Evolutionary conservation across 2,888 invertebrate species (phyloP).

Genomic region (Sesia bembeciformis): DNA sequence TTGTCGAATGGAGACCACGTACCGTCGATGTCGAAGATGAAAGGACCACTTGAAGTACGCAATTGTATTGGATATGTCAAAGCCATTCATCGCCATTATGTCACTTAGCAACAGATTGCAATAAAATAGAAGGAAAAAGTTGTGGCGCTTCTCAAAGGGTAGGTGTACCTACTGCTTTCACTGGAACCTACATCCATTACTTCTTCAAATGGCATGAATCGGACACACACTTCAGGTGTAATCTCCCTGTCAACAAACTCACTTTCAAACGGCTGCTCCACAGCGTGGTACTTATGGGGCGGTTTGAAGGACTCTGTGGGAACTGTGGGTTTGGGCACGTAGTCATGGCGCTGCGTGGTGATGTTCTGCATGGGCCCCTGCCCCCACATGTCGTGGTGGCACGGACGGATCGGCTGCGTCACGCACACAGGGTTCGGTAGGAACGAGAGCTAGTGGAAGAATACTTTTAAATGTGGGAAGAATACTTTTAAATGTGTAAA

Average conservation of each 20-base stretch:
- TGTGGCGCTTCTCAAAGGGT: too few relatives aligned
- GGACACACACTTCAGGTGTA: too few relatives aligned
- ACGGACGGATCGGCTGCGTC: constrained; percentile 76
- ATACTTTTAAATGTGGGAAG: neutral
- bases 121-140: too few relatives aligned
- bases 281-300: constrained; percentile 32
- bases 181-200: too few relatives aligned
- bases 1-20: too few relatives aligned
- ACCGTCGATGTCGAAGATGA: too few relatives aligned
- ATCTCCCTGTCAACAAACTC: constrained; percentile 15
- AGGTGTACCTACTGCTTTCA: too few relatives aligned
- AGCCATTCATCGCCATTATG: too few relatives aligned
- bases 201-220: too few relatives aligned
- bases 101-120: too few relatives aligned
- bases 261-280: constrained; percentile 56
- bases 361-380: constrained; percentile 81
- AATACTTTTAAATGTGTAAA: neutral
- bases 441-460: constrained; percentile 56
- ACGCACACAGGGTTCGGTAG: constrained; percentile 69
- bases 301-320: constrained; percentile 44
- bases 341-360: constrained; percentile 84
- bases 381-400: constrained; percentile 76
- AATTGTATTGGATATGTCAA: too few relatives aligned
- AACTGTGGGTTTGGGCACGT: constrained; percentile 74
- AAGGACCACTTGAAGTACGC: too few relatives aligned